These are phyloP conservation scores for Chaenodraco wilsoni DNA, from an alignment of 2,797 vertebrate genomes.

Conservation along the genomic window DNA sequence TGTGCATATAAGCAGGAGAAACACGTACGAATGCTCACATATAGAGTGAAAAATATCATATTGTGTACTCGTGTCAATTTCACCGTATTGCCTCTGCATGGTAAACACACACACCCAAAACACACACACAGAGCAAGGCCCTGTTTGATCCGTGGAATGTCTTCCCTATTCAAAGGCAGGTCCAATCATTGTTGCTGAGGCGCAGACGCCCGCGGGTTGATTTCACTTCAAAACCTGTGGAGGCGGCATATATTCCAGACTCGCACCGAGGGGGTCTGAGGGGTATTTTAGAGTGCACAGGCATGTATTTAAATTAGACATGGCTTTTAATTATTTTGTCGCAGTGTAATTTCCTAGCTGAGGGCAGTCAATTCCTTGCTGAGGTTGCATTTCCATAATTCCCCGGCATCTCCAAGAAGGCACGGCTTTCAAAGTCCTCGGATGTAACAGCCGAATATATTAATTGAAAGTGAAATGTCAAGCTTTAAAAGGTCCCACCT, in stretches of 20 bases:
- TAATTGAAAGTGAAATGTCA: constrained; percentile 76
- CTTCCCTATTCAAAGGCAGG: constrained; percentile 46
- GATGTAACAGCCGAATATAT: constrained; percentile 46
- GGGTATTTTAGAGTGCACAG: constrained; percentile 62
- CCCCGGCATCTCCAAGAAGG: constrained; percentile 48
- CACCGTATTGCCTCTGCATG: constrained; percentile 27
- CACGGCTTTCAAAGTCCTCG: constrained; percentile 44
- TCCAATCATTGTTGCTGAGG: constrained; percentile 51
- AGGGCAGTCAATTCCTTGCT: constrained; percentile 74
- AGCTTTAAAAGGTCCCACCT: constrained; percentile 60
- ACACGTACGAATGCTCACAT: constrained; percentile 9
- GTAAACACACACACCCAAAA: neutral
- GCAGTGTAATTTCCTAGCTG: constrained; percentile 77
- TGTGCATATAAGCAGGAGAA: neutral
- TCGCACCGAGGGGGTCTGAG: constrained; percentile 47
- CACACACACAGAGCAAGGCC: neutral
- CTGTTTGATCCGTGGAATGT: constrained; percentile 22
- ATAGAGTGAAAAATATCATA: constrained; percentile 5
- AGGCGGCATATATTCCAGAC: constrained; percentile 77
- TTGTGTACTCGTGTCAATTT: constrained; percentile 18
- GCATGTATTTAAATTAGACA: constrained; percentile 81
- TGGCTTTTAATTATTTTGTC: constrained; percentile 85
- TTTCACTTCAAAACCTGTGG: constrained; percentile 70
- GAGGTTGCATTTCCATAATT: constrained; percentile 76
- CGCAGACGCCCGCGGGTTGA: constrained; percentile 41